phyloP scores from a whole-genome alignment of 2,113 vertebrate genomes.

The Oncorhynchus gorbuscha region DNA sequence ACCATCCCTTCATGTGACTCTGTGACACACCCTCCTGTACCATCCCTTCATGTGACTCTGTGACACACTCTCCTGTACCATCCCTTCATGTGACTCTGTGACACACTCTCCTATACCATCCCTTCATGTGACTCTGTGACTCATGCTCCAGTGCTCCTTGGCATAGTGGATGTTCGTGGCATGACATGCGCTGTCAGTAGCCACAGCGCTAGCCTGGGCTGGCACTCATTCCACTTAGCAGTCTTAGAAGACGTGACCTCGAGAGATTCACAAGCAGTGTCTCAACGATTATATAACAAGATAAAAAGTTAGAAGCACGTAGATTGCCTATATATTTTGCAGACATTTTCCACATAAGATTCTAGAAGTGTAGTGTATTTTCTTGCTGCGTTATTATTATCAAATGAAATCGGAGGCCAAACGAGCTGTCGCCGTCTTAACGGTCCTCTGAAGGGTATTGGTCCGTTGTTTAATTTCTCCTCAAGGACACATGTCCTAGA shows the following conservation, averaged over 20 bases:
- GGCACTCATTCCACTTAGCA: slow-evolving; percentile 58
- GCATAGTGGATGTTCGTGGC: slow-evolving; percentile 14
- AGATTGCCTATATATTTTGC: slow-evolving; percentile 74
- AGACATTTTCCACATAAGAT: slow-evolving; percentile 71
- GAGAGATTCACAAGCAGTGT: slow-evolving; percentile 70
- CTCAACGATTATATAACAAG: slow-evolving; percentile 68
- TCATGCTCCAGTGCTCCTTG: neutral
- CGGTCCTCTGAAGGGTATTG: slow-evolving; percentile 23
- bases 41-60: neutral
- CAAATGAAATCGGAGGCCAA: slow-evolving; percentile 35
- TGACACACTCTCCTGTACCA: slow-evolving; percentile 51
- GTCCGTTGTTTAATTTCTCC: slow-evolving; percentile 44
- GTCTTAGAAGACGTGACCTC: slow-evolving; percentile 45
- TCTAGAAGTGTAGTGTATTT: slow-evolving; percentile 58
- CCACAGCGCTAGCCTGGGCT: slow-evolving; percentile 28
- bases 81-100: too few relatives aligned
- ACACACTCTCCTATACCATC: slow-evolving; percentile 27
- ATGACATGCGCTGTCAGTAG: neutral
- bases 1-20: too few relatives aligned
- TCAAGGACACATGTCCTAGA: slow-evolving; percentile 26
- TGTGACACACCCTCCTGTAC: too few relatives aligned
- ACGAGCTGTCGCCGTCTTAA: slow-evolving; percentile 26
- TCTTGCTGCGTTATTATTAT: slow-evolving; percentile 30
- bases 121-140: slow-evolving; percentile 23
- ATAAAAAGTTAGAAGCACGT: slow-evolving; percentile 72